Evolutionary conservation across 2,113 vertebrate genomes (phyloP).

Genomic region (Muntiacus muntjak): DNA sequence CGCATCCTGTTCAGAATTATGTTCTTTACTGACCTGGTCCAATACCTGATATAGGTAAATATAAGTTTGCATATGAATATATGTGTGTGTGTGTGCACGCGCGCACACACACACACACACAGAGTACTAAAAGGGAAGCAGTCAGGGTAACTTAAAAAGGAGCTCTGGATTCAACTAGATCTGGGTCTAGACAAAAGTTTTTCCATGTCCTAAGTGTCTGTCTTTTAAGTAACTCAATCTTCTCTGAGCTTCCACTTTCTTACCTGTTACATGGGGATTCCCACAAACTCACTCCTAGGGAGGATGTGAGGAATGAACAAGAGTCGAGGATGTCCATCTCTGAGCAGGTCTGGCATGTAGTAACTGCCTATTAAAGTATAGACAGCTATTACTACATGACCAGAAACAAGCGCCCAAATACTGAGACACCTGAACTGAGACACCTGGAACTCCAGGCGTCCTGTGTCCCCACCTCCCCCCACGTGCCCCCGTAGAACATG

Average conservation of each 20-base stretch:
- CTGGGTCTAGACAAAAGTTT: background rate
- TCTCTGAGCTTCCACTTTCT: background rate
- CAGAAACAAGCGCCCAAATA: background rate
- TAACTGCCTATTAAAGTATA: background rate
- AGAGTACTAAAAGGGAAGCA: background rate
- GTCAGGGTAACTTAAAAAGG: background rate
- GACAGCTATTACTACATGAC: background rate
- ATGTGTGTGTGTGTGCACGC: no score
- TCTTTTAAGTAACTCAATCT: background rate
- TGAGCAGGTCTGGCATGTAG: background rate
- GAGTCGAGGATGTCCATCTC: background rate
- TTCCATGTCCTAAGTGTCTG: background rate
- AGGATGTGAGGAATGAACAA: background rate
- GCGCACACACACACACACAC: background rate
- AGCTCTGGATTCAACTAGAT: background rate
- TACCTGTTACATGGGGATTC: background rate
- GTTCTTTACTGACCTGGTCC: background rate
- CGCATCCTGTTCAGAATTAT: background rate
- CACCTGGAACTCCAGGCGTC: background rate
- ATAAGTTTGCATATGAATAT: accelerated
- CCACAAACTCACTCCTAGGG: background rate
- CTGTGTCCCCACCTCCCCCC: background rate
- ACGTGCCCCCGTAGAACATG: accelerated
- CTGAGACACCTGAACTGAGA: background rate
- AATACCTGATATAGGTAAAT: background rate